Percentiles rank a stretch among this genome's conserved stretches.
Conservation (phyloP, 2,888 invertebrate species). For the Seira musarum region DNA sequence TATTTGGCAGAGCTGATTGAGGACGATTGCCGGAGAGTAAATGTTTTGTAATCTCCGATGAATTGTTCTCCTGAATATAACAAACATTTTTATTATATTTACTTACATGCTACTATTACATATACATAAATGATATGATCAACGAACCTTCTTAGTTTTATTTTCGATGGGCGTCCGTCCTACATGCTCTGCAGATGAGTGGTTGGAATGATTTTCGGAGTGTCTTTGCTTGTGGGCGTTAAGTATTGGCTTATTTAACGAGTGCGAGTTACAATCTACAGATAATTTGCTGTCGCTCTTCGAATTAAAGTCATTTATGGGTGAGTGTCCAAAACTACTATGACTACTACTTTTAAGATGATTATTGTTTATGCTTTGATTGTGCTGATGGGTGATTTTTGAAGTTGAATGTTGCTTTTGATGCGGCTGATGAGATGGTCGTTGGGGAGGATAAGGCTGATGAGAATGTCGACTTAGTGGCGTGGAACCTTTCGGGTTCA, state of each 20-base stretch:
- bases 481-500: slow-evolving; percentile 39
- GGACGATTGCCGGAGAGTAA: no score
- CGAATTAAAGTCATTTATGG: slow-evolving; percentile 14
- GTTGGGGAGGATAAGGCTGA: slow-evolving; percentile 13
- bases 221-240: background rate
- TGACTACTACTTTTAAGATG: slow-evolving; percentile 1
- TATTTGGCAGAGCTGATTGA: no score
- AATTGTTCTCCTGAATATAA: no score
- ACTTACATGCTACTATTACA: background rate
- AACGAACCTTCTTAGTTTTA: no score
- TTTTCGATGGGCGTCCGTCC: background rate
- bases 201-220: background rate
- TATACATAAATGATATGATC: no score
- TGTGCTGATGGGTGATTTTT: slow-evolving; percentile 24
- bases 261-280: background rate
- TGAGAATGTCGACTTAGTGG: slow-evolving; percentile 21
- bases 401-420: slow-evolving; percentile 32
- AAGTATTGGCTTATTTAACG: background rate
- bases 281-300: background rate
- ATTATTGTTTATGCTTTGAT: slow-evolving; percentile 13
- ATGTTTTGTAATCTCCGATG: no score
- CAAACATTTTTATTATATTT: no score
- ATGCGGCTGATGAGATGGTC: slow-evolving; percentile 14
- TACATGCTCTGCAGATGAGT: background rate
- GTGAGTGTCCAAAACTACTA: slow-evolving; percentile 27